Percentiles rank a stretch among this genome's conserved stretches.
Conservation (phyloP, 2,797 vertebrate genomes). For the Champsocephalus gunnari region DNA sequence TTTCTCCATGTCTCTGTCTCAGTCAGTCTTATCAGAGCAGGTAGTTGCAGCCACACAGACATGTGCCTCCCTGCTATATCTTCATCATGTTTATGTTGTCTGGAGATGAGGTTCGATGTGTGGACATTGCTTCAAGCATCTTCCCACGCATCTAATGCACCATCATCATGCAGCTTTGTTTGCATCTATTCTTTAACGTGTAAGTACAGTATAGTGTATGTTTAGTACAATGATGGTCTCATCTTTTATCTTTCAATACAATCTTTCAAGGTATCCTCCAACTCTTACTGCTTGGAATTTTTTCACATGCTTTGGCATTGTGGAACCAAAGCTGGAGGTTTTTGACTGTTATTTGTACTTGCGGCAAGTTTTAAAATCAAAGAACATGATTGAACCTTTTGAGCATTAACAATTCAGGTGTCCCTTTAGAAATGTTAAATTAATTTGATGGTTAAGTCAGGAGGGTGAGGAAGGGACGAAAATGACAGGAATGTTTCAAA, state of each 20-base stretch:
- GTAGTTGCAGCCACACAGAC: constrained; percentile 3
- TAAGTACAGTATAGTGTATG: too few species aligned
- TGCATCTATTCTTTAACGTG: neutral
- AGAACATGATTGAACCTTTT: neutral
- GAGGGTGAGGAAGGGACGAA: neutral
- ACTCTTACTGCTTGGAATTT: too few species aligned
- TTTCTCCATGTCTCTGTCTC: neutral
- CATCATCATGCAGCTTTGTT: neutral
- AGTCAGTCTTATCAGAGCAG: constrained; percentile 23
- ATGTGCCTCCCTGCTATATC: neutral
- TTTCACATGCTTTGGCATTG: too few species aligned
- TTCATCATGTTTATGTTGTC: constrained; percentile 11
- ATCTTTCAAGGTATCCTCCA: too few species aligned
- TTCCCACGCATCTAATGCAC: constrained; percentile 8
- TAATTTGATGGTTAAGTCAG: constrained; percentile 13
- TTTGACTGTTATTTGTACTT: neutral
- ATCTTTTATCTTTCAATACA: too few species aligned
- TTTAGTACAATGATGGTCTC: too few species aligned
- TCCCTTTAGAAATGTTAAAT: constrained; percentile 38
- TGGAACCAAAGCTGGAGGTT: too few species aligned
- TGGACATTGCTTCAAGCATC: constrained; percentile 7
- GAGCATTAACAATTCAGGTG: constrained; percentile 25
- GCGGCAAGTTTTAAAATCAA: constrained; percentile 12
- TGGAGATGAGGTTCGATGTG: neutral
- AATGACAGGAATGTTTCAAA: constrained; percentile 19